These are phyloP conservation scores for Sturnus vulgaris DNA, from an alignment of 2,113 vertebrate species.

Conservation along the genomic window DNA sequence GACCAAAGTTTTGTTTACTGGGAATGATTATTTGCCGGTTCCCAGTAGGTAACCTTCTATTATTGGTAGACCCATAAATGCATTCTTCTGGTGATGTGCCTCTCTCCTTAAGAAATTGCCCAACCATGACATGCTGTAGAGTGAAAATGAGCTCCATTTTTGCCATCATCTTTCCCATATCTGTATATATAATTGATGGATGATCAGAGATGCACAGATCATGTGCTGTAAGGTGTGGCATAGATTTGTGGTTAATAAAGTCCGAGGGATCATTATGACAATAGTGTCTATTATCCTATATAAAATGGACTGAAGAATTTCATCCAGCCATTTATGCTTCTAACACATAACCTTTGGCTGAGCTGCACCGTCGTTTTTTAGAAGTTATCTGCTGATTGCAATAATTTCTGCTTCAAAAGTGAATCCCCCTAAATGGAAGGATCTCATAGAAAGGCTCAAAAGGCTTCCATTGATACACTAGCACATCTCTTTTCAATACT, in stretches of 20 bases:
- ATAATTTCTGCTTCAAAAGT: conserved; percentile 11
- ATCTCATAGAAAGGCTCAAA: neutral
- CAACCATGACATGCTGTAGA: neutral
- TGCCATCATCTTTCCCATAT: neutral
- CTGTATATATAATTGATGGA: neutral
- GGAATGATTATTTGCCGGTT: neutral
- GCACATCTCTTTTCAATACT: conserved; percentile 41
- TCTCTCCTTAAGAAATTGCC: neutral
- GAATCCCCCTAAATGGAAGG: neutral
- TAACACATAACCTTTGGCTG: neutral
- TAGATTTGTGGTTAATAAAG: neutral
- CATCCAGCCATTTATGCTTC: neutral
- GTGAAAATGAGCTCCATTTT: neutral
- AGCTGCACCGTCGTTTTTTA: neutral
- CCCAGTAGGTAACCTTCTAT: neutral
- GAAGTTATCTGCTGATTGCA: neutral
- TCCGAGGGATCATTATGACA: neutral
- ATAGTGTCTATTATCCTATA: neutral
- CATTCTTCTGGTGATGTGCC: neutral
- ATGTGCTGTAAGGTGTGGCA: neutral
- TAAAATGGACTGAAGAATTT: neutral
- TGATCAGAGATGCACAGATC: neutral
- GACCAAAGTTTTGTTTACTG: neutral
- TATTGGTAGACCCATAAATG: neutral
- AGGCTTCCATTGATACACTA: conserved; percentile 2